These are phyloP conservation scores for Periophthalmus magnuspinnatus DNA, from an alignment of 2,797 vertebrate genomes.

Conservation along the genomic window DNA sequence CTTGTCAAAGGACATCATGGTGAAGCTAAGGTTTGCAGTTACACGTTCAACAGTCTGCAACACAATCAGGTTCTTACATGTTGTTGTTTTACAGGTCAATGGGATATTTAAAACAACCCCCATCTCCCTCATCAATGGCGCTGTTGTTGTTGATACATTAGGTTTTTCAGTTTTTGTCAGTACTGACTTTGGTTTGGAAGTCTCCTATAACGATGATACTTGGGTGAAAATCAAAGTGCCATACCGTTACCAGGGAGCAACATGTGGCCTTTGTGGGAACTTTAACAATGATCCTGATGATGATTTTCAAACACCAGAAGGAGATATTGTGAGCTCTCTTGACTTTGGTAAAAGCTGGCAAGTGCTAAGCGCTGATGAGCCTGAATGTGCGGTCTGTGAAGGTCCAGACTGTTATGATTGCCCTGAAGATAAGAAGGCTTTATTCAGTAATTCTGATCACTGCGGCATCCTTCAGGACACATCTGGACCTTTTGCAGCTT, in stretches of 20 bases:
- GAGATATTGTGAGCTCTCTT: neutral
- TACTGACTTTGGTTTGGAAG: slow-evolving; percentile 65
- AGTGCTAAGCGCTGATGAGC: neutral
- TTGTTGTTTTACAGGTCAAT: slow-evolving; percentile 57
- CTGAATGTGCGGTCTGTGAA: neutral
- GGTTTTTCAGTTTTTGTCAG: slow-evolving; percentile 63
- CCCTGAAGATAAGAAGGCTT: neutral
- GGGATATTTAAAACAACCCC: slow-evolving; percentile 56
- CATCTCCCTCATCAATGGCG: slow-evolving; percentile 50
- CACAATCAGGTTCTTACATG: neutral
- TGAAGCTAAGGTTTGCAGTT: slow-evolving; percentile 57
- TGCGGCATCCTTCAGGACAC: neutral
- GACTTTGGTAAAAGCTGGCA: neutral
- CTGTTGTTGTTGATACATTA: slow-evolving; percentile 53
- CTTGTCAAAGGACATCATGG: slow-evolving; percentile 57
- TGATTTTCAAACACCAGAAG: neutral
- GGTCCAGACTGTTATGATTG: neutral
- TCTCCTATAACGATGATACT: slow-evolving; percentile 60
- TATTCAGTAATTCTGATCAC: neutral
- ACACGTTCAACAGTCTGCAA: neutral
- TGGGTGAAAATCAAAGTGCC: slow-evolving; percentile 58
- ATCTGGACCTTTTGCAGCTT: neutral
- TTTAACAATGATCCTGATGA: slow-evolving; percentile 55
- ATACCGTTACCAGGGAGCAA: neutral
- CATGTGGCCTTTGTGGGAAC: slow-evolving; percentile 68